Evolutionary conservation across 2,797 vertebrate genomes (phyloP), one percentile per base, ranked within the genome.

Genomic region (Sternotherus odoratus): DNA sequence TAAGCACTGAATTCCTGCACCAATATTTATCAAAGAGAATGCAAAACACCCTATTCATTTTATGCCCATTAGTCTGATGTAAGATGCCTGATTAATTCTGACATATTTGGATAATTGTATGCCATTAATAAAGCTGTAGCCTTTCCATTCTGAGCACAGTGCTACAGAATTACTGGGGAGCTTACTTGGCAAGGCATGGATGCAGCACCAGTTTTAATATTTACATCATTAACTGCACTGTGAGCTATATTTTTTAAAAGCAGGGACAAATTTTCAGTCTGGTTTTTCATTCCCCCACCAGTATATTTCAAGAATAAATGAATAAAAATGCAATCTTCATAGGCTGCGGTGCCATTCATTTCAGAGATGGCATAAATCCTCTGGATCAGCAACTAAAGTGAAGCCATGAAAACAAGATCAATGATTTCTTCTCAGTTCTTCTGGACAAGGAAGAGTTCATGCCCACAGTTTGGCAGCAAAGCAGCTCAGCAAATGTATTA

Each of bases 401-500:
- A 19, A 81, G 60, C 26, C 79, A 53, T 30, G 33, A 90, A 92
- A 95, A 92, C 54, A 93, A 82, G 24, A 85, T 79, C 15, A 17
- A n/a, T 79, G 69, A 63, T 90, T 93, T 90, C 53, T 86, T 54
- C 83, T 96, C 85, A 39, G 13, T 87, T 97, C 82, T 88, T 95
- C 53, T 69, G 84, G 72, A 92, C 87, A 91, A 77, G 23, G 85
- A 84, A 87, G 86, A 93, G 77, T 93, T 94, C 93, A 89, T 72
- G 75, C 53, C 49, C 86, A 95, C 13, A 82, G 53, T 94, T 95
- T 85, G 94, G 91, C 75, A 89, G 77, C 85, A 94, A 89, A 92
- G 78, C 83, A 96, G 90, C 91, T 95, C 82, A 85, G 91, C 74
- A 95, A 95, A 94, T 90, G 49, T 90, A 91, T 95, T 95, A 95